These are phyloP conservation scores for Gorsachius goisagi DNA, from an alignment of 2,113 vertebrate species.

Conservation along the genomic window DNA sequence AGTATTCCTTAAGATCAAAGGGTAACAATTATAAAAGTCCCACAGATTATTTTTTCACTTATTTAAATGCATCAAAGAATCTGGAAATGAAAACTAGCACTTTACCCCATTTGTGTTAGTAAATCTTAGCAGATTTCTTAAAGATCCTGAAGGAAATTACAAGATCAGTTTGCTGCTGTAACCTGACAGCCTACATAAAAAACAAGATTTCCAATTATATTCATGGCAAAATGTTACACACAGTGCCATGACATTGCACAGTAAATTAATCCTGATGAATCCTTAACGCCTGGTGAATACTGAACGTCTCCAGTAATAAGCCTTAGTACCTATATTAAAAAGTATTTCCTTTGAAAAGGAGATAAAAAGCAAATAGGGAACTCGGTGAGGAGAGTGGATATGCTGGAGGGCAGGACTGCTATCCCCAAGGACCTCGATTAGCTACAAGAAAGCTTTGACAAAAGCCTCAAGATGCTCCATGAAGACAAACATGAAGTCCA, in stretches of 20 bases:
- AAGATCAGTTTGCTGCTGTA: not conserved
- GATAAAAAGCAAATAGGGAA: not conserved
- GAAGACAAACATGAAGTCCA: not conserved
- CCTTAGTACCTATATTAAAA: not conserved
- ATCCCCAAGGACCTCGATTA: not conserved
- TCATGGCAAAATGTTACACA: not conserved
- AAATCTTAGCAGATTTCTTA: not conserved
- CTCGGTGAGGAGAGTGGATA: fast-evolving
- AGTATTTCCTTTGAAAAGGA: not conserved
- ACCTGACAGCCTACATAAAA: not conserved
- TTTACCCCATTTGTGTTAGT: not conserved
- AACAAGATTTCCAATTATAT: not conserved
- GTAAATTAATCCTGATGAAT: not conserved
- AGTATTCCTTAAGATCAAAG: not conserved
- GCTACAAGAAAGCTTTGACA: not conserved
- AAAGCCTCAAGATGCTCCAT: not conserved
- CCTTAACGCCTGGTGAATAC: not conserved
- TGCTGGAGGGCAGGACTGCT: not conserved
- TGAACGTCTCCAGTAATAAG: not conserved
- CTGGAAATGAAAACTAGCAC: not conserved
- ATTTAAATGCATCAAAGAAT: not conserved
- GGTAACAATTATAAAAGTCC: not conserved
- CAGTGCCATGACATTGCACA: not conserved
- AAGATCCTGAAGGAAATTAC: not conserved
- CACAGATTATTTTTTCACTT: not conserved